Base-by-base conservation (phyloP, 2,797 vertebrate genomes). In the Moxostoma hubbsi region DNA sequence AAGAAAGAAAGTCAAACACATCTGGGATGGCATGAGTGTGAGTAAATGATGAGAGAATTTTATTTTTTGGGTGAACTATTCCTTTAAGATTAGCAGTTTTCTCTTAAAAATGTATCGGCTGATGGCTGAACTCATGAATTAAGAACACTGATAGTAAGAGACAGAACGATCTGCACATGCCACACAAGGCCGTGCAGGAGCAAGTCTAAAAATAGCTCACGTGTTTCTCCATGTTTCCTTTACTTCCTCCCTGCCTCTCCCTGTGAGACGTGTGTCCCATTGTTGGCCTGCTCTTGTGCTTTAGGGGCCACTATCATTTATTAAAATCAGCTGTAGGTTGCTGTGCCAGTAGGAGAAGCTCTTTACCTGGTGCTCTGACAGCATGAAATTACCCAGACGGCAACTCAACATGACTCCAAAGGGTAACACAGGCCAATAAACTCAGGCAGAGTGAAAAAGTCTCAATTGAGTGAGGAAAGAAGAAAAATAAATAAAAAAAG, bases 361-460 rank as follows among this genome's bases (percentile, higher is more conserved):
- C 69, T 80, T 87, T 87, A 87, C 80, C 86, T 68, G 82, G 73
- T 82, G 88, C 73, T 89, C 85, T 81, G 80, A 55, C 86, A 80
- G 86, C 87, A 83, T 92, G 87, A 91, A 91, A 92, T 90, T 87
- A 89, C 88, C 87, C 85, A 87, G 83, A 76, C 79, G 80, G 80
- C 72, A 67, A 53, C 65, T 77, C 55, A 15, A 68, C 65, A 61
- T 69, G 80, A 75, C 59, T 47, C 45, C n/a, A 16, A 75, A 77
- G 85, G 77, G 88, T 85, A 86, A 87, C 74, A 82, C 83, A 87
- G 82, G 84, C 73, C 82, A 87, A 85, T 89, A 87, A 89, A 90
- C 82, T 83, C 85, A 63, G 79, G 4, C 6, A 6, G 46, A 43
- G 50, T 5, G 12, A 45, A 13, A 43, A 8, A 0, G 2, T 36